phyloP scores from a whole-genome alignment of 1,140 invertebrate genomes.

The Zaprionus capensis region DNA sequence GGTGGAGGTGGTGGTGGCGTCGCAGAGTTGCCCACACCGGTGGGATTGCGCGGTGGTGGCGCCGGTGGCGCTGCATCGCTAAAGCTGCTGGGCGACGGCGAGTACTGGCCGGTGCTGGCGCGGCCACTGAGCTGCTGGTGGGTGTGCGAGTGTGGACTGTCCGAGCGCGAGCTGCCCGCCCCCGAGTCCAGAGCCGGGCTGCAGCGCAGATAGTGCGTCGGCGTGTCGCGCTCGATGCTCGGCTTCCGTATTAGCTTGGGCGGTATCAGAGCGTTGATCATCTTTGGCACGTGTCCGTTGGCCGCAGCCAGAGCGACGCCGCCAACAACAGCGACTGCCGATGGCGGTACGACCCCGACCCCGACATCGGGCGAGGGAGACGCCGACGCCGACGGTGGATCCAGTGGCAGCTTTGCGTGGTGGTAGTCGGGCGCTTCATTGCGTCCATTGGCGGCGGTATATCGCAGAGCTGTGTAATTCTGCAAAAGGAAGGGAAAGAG shows the following conservation, averaged over 20 bases:
- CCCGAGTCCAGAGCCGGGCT: slow-evolving; percentile 94
- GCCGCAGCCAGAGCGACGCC: slow-evolving; percentile 48
- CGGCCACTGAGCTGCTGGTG: slow-evolving; percentile 85
- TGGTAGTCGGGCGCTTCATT: slow-evolving; percentile 77
- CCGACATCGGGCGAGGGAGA: slow-evolving; percentile 66
- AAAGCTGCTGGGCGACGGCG: slow-evolving; percentile 87
- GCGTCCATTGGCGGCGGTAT: slow-evolving; percentile 76
- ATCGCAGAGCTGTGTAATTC: slow-evolving; percentile 78
- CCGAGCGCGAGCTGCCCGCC: slow-evolving; percentile 93
- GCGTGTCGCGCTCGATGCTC: slow-evolving; percentile 92
- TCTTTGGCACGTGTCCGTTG: slow-evolving; percentile 81
- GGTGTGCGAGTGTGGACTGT: slow-evolving; percentile 89
- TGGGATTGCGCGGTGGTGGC: slow-evolving; percentile 87
- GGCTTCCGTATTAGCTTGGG: slow-evolving; percentile 93
- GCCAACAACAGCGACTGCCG: slow-evolving; percentile 48
- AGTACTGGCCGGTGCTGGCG: slow-evolving; percentile 87
- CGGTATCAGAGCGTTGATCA: slow-evolving; percentile 85
- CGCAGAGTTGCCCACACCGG: slow-evolving; percentile 87
- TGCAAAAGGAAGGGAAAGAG: slow-evolving; percentile 23
- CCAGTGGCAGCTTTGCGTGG: slow-evolving; percentile 75
- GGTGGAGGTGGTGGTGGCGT: slow-evolving; percentile 89
- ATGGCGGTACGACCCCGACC: slow-evolving; percentile 40
- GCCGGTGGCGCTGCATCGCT: slow-evolving; percentile 89
- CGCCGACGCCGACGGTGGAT: slow-evolving; percentile 59
- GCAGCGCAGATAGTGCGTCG: slow-evolving; percentile 87